Evolutionary conservation across 1,140 invertebrate species (phyloP).

Genomic region (Chionoecetes opilio): DNA sequence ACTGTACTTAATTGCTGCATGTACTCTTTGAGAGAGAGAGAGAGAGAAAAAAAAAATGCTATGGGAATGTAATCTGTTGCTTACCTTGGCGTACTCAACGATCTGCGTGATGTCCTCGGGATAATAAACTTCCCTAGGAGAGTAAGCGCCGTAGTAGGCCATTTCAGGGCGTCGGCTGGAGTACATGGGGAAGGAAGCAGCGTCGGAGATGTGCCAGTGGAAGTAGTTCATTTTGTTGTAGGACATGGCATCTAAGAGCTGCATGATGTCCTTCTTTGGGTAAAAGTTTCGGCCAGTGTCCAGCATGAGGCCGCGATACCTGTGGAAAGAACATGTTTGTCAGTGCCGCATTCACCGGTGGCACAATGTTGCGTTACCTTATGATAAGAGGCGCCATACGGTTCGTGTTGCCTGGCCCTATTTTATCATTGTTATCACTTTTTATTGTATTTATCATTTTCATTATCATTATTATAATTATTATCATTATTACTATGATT

Average conservation of each 20-base stretch:
- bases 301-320: slow-evolving; percentile 77
- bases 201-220: slow-evolving; percentile 95
- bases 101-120: slow-evolving; percentile 89
- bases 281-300: slow-evolving; percentile 84
- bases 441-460: not conserved
- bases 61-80: not conserved
- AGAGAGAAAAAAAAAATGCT: not conserved
- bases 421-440: not conserved
- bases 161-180: slow-evolving; percentile 81
- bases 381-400: too few species aligned
- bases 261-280: slow-evolving; percentile 88
- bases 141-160: slow-evolving; percentile 78
- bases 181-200: slow-evolving; percentile 92
- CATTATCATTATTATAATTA: too few species aligned
- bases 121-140: slow-evolving; percentile 85
- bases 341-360: not conserved
- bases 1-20: too few species aligned
- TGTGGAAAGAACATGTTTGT: slow-evolving; percentile 36
- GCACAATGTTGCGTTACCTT: not conserved
- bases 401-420: too few species aligned
- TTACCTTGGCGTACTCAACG: slow-evolving; percentile 87
- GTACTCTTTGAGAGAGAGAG: slow-evolving; percentile 39
- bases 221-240: slow-evolving; percentile 92
- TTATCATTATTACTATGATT: too few species aligned
- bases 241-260: slow-evolving; percentile 91